Conservation (phyloP, 2,113 vertebrate genomes). For the Gambusia holbrooki region DNA sequence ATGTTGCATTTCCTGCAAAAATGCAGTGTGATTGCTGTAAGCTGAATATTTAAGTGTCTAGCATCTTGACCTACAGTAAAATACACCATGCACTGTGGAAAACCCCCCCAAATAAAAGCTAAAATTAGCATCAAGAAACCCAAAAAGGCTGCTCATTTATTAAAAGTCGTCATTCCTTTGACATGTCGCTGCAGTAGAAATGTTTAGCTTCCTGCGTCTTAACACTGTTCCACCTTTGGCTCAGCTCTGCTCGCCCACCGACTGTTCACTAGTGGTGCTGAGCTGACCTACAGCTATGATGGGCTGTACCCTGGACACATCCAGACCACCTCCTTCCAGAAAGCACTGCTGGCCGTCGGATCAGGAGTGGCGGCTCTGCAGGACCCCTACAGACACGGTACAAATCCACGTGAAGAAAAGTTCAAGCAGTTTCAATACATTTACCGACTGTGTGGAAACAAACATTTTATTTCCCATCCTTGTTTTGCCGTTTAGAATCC, state of each 20-base stretch:
- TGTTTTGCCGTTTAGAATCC: no score
- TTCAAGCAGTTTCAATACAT: no score
- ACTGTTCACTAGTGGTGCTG: conserved; percentile 31
- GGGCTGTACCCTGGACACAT: conserved; percentile 88
- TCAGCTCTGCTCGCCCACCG: conserved; percentile 31
- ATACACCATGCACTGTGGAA: no score
- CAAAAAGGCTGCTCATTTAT: neutral
- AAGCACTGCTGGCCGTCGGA: conserved; percentile 86
- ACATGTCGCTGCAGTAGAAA: neutral
- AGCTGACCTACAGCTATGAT: conserved; percentile 38
- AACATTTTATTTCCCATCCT: no score
- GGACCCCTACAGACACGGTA: conserved; percentile 94
- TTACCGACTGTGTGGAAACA: neutral
- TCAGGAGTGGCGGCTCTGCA: conserved; percentile 87
- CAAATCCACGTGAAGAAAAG: conserved; percentile 33
- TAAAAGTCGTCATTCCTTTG: neutral
- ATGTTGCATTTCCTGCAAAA: no score
- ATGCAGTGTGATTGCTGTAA: no score
- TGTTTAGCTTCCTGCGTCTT: neutral
- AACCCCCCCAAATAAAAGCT: no score
- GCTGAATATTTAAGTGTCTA: no score
- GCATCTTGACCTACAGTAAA: no score
- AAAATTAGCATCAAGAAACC: neutral
- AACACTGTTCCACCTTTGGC: neutral
- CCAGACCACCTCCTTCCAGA: conserved; percentile 86